Evolutionary conservation across 2,113 vertebrate species (phyloP).

Genomic region (Upupa epops): DNA sequence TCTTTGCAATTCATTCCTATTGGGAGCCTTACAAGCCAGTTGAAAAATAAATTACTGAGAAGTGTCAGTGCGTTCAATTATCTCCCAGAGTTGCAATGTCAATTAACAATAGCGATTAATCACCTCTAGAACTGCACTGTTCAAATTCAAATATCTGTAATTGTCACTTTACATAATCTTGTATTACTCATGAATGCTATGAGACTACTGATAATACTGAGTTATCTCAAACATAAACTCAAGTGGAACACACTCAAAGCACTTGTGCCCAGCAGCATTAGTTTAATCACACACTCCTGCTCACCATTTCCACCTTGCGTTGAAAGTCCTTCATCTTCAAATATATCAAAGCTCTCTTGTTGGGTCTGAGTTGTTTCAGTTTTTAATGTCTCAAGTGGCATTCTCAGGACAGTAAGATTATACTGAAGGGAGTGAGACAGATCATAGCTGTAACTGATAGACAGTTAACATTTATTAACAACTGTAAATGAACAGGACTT

Average conservation of each 20-base stretch:
- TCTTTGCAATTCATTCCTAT: neutral
- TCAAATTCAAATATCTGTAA: constrained; percentile 20
- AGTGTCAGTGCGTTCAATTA: constrained; percentile 52
- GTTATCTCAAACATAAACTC: neutral
- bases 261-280: neutral
- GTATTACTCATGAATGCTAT: neutral
- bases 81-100: neutral
- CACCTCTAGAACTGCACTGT: constrained; percentile 1
- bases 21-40: neutral
- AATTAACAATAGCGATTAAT: constrained; percentile 43
- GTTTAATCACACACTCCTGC: neutral
- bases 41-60: constrained; percentile 21
- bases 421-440: constrained; percentile 96
- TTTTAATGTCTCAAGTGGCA: constrained; percentile 83
- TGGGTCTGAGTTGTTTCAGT: constrained; percentile 76
- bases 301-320: constrained; percentile 84
- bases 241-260: neutral
- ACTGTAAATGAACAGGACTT: neutral
- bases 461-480: constrained; percentile 46
- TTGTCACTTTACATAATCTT: neutral
- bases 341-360: constrained; percentile 97
- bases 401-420: constrained; percentile 89
- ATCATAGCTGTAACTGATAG: constrained; percentile 95
- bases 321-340: constrained; percentile 93
- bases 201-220: neutral